Conservation (phyloP, 2,797 vertebrate species). For the Diglossa cyanea region DNA sequence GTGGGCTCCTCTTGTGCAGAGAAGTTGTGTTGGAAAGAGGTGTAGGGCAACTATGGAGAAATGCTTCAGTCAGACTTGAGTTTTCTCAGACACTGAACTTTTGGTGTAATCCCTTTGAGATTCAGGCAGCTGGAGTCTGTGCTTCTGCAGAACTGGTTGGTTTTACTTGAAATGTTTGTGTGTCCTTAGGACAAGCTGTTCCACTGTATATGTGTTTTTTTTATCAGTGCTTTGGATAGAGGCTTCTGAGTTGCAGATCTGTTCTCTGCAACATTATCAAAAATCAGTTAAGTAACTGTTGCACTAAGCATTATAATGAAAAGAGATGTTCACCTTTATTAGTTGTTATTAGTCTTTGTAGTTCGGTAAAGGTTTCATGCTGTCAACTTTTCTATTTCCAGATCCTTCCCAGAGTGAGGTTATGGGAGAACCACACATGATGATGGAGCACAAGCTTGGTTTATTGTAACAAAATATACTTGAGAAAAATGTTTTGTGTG, state of each 20-base stretch:
- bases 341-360: neutral
- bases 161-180: neutral
- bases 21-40: neutral
- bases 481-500: neutral
- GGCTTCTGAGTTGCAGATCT: neutral
- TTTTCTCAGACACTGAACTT: neutral
- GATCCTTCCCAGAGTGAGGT: slow-evolving; percentile 90
- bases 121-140: neutral
- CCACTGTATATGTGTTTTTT: neutral
- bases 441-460: slow-evolving; percentile 91
- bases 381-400: slow-evolving; percentile 64
- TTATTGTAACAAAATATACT: slow-evolving; percentile 77
- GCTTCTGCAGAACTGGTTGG: neutral
- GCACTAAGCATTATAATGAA: neutral
- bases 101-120: neutral
- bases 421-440: slow-evolving; percentile 93
- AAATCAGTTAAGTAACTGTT: neutral
- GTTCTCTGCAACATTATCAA: neutral
- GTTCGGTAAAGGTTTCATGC: neutral
- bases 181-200: neutral
- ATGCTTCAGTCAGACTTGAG: neutral
- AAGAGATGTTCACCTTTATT: neutral
- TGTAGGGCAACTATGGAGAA: neutral
- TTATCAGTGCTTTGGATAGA: neutral
- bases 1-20: neutral